A percentile compares a stretch with the other conserved stretches of the same genome.
Evolutionary conservation across 2,797 vertebrate species (phyloP).

Genomic region (Podarcis siculus): DNA sequence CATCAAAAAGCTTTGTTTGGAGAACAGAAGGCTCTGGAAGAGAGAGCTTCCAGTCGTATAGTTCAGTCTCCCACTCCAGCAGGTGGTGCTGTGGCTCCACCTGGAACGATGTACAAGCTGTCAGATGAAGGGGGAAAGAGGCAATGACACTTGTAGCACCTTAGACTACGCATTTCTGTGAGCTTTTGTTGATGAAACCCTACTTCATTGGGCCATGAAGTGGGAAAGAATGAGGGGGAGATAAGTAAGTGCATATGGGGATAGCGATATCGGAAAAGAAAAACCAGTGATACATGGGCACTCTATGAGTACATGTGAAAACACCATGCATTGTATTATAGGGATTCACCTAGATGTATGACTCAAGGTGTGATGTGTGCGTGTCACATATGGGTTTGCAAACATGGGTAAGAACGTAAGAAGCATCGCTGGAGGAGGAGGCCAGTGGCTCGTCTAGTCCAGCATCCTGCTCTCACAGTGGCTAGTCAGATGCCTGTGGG

Average conservation of each 20-base stretch:
- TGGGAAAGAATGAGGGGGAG: not conserved
- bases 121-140: not conserved
- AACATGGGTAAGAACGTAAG: not conserved
- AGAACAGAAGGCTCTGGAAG: not conserved
- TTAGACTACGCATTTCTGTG: not conserved
- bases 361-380: not conserved
- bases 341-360: not conserved
- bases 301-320: not conserved
- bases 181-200: not conserved
- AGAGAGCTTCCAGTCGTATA: not conserved
- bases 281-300: not conserved
- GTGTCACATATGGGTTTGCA: not conserved
- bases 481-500: no score
- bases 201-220: constrained; percentile 13
- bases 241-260: not conserved
- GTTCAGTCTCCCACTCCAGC: constrained; percentile 10
- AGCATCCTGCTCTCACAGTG: not conserved
- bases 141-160: not conserved
- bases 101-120: not conserved
- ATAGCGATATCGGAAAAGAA: no score
- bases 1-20: not conserved
- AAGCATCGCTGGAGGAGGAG: not conserved
- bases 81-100: constrained; percentile 27
- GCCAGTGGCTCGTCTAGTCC: not conserved
- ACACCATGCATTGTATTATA: no score